These are phyloP conservation scores for Agraylea sexmaculata DNA, from an alignment of 1,140 invertebrate species.

Conservation along the genomic window DNA sequence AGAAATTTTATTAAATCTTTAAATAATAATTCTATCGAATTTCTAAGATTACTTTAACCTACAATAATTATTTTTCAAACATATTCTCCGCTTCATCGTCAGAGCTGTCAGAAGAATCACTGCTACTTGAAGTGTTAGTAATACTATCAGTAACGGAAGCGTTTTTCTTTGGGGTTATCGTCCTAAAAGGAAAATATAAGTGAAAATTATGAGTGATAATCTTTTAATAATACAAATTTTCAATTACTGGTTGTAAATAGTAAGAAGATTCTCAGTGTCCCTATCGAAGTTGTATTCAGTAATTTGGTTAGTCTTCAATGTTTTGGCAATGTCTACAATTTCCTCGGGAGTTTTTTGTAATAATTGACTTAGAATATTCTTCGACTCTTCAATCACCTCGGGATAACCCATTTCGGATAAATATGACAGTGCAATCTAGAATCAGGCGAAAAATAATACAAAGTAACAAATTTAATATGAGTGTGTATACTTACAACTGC, in stretches of 20 bases:
- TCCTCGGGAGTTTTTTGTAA: slow-evolving; percentile 12
- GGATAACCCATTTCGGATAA: slow-evolving; percentile 15
- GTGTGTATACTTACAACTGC: slow-evolving; percentile 10
- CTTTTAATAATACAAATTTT: not conserved
- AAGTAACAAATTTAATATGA: not conserved
- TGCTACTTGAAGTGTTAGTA: slow-evolving; percentile 1
- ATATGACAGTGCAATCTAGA: slow-evolving; percentile 16
- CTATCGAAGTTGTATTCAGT: slow-evolving; percentile 3
- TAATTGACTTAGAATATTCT: slow-evolving; percentile 9
- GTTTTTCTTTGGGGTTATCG: slow-evolving; percentile 3
- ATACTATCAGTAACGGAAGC: not conserved
- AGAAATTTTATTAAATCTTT: no score
- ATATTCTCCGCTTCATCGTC: slow-evolving; percentile 12
- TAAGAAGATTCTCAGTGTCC: slow-evolving; percentile 8
- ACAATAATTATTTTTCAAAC: slow-evolving; percentile 7
- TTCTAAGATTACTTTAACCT: no score
- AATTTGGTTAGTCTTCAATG: slow-evolving; percentile 1
- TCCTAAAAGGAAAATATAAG: not conserved
- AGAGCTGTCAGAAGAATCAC: slow-evolving; percentile 9
- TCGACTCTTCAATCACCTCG: slow-evolving; percentile 8
- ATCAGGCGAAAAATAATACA: slow-evolving; percentile 1
- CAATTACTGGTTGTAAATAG: slow-evolving; percentile 15
- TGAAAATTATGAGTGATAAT: slow-evolving; percentile 1
- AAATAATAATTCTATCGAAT: no score
- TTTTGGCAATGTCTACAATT: slow-evolving; percentile 11